Percentiles rank a stretch among this genome's conserved stretches.
These are phyloP conservation scores for Pipa parva DNA, from an alignment of 2,113 vertebrate genomes.

Conservation along the genomic window DNA sequence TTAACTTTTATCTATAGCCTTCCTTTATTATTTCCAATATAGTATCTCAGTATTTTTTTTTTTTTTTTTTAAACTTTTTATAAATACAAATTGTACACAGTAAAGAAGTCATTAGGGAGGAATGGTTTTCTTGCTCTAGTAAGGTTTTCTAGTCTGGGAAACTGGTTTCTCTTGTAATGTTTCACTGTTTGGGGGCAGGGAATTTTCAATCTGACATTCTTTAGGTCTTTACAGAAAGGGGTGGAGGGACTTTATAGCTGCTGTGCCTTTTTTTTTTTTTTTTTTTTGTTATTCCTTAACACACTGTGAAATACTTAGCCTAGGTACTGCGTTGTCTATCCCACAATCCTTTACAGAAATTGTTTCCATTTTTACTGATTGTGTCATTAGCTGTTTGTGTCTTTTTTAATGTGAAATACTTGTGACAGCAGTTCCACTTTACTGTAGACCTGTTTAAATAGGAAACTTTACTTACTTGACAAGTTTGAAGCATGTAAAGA, in stretches of 20 bases:
- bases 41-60: no score
- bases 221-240: conserved; percentile 9
- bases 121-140: neutral
- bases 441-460: no score
- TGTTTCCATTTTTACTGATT: neutral
- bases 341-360: neutral
- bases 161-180: conserved; percentile 38
- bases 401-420: neutral
- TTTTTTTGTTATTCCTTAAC: neutral
- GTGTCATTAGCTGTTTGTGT: neutral
- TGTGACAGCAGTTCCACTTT: no score
- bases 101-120: no score
- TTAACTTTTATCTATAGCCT: no score
- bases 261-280: neutral
- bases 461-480: no score
- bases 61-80: no score
- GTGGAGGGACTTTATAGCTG: neutral
- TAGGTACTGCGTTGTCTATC: neutral
- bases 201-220: conserved; percentile 29
- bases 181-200: conserved; percentile 30
- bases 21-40: no score
- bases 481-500: no score
- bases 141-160: conserved; percentile 3
- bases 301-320: neutral
- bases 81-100: no score